phyloP scores from a whole-genome alignment of 2,113 vertebrate species.

The Oncorhynchus masou region DNA sequence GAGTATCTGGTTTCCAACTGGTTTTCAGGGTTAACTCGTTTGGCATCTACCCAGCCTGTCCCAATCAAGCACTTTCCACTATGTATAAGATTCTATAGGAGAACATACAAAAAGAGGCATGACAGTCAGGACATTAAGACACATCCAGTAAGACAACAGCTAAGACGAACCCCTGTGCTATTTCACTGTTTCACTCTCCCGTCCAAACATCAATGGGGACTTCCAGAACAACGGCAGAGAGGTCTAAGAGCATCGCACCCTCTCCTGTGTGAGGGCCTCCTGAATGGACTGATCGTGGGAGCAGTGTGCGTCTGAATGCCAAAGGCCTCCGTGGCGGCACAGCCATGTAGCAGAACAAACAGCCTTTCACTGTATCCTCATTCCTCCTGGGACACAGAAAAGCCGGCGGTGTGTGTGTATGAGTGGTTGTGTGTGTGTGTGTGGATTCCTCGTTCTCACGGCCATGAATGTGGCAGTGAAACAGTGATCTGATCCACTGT shows the following conservation, averaged over 20 bases:
- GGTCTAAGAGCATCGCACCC: constrained; percentile 22
- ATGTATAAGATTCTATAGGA: background rate
- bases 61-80: background rate
- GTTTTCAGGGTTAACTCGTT: too few species aligned
- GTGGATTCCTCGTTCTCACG: constrained; percentile 17
- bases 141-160: too few species aligned
- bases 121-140: background rate
- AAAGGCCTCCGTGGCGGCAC: background rate
- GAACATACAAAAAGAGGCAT: background rate
- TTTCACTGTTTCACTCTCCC: background rate
- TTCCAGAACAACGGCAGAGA: constrained; percentile 16
- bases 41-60: background rate
- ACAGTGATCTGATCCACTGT: constrained; percentile 6
- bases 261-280: background rate
- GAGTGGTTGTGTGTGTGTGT: constrained; percentile 23
- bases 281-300: constrained; percentile 40
- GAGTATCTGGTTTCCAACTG: too few species aligned
- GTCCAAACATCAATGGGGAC: constrained; percentile 25
- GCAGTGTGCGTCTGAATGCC: constrained; percentile 27
- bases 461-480: constrained; percentile 10
- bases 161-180: background rate
- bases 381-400: constrained; percentile 2
- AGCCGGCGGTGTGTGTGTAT: constrained; percentile 4
- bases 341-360: constrained; percentile 30
- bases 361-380: constrained; percentile 21